Evolutionary conservation across 2,797 vertebrate genomes (phyloP).

Genomic region (Parauchenoglanis punctatus): DNA sequence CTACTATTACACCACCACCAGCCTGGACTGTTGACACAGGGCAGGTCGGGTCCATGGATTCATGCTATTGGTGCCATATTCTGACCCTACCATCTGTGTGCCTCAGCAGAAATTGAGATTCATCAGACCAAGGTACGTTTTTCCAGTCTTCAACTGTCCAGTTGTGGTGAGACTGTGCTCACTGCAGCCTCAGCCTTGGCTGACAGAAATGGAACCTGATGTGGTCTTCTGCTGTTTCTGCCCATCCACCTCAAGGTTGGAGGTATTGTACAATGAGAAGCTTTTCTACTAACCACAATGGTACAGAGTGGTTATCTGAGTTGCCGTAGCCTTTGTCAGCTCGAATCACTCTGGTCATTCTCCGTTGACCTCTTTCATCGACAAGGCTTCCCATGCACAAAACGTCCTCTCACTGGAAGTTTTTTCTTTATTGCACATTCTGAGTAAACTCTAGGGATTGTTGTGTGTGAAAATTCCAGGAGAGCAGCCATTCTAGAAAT

Average conservation of each 20-base stretch:
- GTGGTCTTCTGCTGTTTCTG: neutral
- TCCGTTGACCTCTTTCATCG: neutral
- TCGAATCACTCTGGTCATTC: too few species aligned
- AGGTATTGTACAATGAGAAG: neutral
- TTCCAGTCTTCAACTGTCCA: neutral
- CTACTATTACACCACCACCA: neutral
- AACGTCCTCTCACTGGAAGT: neutral
- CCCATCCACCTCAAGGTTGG: neutral
- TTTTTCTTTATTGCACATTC: neutral
- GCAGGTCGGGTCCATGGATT: neutral
- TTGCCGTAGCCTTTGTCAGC: too few species aligned
- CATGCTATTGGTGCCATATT: neutral
- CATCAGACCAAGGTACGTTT: neutral
- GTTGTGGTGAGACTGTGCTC: too few species aligned
- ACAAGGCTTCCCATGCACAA: neutral
- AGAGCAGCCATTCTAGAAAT: neutral
- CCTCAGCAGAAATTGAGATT: neutral
- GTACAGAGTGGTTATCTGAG: too few species aligned
- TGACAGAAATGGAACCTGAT: neutral
- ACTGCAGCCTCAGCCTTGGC: neutral
- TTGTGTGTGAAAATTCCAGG: neutral
- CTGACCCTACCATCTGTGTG: neutral
- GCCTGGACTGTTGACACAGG: neutral
- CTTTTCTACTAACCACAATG: neutral
- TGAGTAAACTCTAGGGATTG: neutral